Base-by-base conservation (phyloP, 2,797 vertebrate species). In the Gila robusta region DNA sequence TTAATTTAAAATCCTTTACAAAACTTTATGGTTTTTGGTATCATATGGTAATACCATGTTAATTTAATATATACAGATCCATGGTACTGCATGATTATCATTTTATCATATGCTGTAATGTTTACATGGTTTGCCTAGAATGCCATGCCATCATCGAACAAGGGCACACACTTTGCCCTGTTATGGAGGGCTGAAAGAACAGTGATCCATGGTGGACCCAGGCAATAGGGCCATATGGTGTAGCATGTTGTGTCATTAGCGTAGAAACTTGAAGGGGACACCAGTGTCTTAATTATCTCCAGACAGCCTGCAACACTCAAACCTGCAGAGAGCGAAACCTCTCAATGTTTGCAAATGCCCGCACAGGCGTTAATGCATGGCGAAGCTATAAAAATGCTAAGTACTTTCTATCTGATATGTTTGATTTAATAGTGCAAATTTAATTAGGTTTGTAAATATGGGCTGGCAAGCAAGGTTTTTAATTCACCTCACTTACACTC, bases 241-340 rank as follows among this genome's bases (percentile, higher is more conserved):
- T 89, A 87, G 88, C 85, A 92, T 91, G 93, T 91, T 90, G 88
- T 81, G 89, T 92, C 93, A 95, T 96, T 95, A 95, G 91, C 92
- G 93, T 90, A 91, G 88, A 91, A 89, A 94, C 89, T 92, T 88
- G 79, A 92, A 90, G 92, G 89, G 87, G 91, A 91, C 79, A 92
- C 84, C 93, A 92, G 92, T 94, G 92, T 94, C 94, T 95, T 94
- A 95, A 96, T 95, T 95, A 95, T 89, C 87, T 86, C 79, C 52
- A 78, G 83, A 88, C 86, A 89, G 77, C 87, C 89, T 81, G 82
- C 72, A 84, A 87, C 69, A 81, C 77, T 73, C 77, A 86, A 81
- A 73, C 82, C 77, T 79, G 82, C 73, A 81, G 85, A 89, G 87
- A 90, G 76, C 78, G 81, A 52, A 77, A 83, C 87, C 81, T 87